Conservation (phyloP, 1,140 invertebrate genomes). For the Drosophila nigrodunni region DNA sequence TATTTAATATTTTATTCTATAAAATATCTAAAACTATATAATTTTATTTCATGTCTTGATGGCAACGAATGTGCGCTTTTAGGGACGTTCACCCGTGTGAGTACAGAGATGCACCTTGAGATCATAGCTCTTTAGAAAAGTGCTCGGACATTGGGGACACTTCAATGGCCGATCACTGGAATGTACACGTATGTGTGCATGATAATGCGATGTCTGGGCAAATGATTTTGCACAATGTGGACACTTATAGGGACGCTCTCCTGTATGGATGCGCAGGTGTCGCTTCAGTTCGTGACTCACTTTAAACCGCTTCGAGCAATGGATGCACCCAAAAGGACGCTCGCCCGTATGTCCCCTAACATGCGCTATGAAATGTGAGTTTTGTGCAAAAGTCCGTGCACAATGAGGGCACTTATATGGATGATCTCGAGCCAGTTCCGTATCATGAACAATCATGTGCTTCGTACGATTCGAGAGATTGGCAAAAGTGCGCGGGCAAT, state of each 20-base stretch:
- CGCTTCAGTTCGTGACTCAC: constrained; percentile 14
- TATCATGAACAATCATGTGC: constrained; percentile 2
- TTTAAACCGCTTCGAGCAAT: constrained; percentile 20
- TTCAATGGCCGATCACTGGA: neutral
- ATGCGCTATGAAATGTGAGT: constrained; percentile 13
- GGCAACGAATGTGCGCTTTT: neutral
- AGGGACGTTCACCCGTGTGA: constrained; percentile 6
- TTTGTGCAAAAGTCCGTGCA: constrained; percentile 5
- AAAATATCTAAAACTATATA: neutral
- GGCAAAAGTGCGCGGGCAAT: constrained; percentile 21
- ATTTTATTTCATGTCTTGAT: neutral
- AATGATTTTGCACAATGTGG: constrained; percentile 16
- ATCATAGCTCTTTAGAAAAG: neutral
- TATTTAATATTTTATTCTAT: no score
- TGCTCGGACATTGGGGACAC: constrained; percentile 16
- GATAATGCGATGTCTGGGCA: constrained; percentile 9
- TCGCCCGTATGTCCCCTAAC: constrained; percentile 16
- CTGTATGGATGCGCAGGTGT: constrained; percentile 12
- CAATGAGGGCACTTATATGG: constrained; percentile 21
- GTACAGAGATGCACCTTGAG: constrained; percentile 7
- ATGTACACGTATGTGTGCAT: constrained; percentile 9
- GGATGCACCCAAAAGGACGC: constrained; percentile 6
- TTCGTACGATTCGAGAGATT: constrained; percentile 14
- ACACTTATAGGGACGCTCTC: constrained; percentile 15
- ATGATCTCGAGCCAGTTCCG: neutral